Conservation (phyloP, 2,797 vertebrate species). For the Loris lydekkerianus region DNA sequence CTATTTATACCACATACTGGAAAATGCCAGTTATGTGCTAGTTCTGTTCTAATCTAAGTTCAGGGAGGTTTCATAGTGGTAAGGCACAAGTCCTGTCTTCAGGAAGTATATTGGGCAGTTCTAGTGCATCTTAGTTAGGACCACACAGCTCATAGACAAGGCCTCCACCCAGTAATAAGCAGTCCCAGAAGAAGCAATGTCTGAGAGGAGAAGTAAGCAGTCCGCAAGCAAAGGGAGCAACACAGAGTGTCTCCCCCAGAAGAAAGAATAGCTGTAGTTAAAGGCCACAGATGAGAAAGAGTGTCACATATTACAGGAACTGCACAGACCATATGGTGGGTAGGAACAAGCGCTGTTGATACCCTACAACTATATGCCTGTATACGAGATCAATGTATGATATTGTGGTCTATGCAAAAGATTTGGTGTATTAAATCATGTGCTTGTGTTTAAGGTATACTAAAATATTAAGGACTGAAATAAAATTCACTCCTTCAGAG, state of each 20-base stretch:
- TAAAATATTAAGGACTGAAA: constrained; percentile 54
- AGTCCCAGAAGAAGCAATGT: background rate
- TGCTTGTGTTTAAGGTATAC: background rate
- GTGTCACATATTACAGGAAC: background rate
- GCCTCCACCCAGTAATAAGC: background rate
- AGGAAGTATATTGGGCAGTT: background rate
- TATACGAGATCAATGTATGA: background rate
- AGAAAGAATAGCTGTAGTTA: background rate
- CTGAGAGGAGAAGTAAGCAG: background rate
- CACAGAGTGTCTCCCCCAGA: background rate
- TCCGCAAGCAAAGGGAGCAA: background rate
- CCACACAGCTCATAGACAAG: background rate
- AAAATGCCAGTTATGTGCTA: background rate
- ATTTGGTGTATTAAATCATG: background rate
- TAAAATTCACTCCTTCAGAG: constrained; percentile 19
- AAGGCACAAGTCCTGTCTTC: background rate
- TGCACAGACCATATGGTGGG: background rate
- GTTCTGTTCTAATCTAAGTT: background rate
- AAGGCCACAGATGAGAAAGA: background rate
- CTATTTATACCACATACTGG: background rate
- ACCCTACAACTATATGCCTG: background rate
- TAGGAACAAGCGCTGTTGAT: background rate
- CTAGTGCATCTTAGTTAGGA: background rate
- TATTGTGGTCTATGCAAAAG: background rate
- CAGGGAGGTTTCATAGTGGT: background rate